phyloP scores from a whole-genome alignment of 2,797 vertebrate species.

The Anableps anableps region DNA sequence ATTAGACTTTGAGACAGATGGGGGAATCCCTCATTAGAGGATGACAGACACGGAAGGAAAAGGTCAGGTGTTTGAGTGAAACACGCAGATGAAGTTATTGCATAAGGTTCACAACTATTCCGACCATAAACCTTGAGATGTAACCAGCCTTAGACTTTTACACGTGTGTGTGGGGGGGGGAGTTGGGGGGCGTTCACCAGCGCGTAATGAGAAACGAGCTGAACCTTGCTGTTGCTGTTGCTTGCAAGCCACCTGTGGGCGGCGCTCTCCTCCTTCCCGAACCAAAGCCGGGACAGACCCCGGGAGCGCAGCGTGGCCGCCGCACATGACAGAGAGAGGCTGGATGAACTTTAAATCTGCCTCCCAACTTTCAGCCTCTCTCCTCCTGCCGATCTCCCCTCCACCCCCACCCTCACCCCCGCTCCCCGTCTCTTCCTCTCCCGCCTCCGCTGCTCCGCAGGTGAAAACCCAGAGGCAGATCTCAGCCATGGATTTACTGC shows the following conservation, averaged over 20 bases:
- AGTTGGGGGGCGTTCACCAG: not conserved
- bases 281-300: slow-evolving; percentile 44
- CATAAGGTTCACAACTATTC: not conserved
- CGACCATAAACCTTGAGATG: not conserved
- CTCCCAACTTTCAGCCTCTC: slow-evolving; percentile 61
- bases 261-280: slow-evolving; percentile 51
- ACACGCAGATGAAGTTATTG: not conserved
- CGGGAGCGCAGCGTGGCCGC: slow-evolving; percentile 33
- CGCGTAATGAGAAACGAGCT: slow-evolving; percentile 4
- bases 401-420: not conserved
- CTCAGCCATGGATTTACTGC: slow-evolving; percentile 68
- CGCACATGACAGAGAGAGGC: slow-evolving; percentile 31
- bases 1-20: not conserved
- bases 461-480: not conserved
- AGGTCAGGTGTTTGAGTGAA: not conserved
- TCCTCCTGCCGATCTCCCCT: slow-evolving; percentile 4
- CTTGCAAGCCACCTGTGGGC: slow-evolving; percentile 35
- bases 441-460: slow-evolving; percentile 23
- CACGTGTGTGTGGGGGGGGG: no score
- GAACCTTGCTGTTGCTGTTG: slow-evolving; percentile 14
- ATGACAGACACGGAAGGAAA: not conserved
- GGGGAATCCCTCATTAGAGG: not conserved
- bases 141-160: not conserved
- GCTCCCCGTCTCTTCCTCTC: not conserved
- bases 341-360: slow-evolving; percentile 72